Conservation (phyloP, 2,888 invertebrate species). For the Malachius bipustulatus region DNA sequence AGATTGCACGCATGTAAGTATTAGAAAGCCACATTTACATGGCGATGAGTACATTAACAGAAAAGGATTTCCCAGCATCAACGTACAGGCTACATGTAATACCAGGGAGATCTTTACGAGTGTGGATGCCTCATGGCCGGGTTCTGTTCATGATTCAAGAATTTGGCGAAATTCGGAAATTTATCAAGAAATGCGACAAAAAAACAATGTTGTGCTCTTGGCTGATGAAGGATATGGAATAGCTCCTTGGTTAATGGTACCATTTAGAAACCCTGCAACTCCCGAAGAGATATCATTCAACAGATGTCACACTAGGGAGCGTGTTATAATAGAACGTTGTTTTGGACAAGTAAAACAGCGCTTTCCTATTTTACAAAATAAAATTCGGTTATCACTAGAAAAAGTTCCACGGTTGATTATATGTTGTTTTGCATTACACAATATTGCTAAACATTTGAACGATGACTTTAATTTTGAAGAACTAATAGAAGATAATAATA, state of each 20-base stretch:
- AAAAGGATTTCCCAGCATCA: conserved; percentile 13
- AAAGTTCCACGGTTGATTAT: conserved; percentile 3
- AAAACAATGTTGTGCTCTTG: conserved; percentile 6
- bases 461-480: conserved; percentile 1
- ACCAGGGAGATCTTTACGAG: conserved; percentile 13
- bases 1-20: conserved; percentile 11
- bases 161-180: conserved; percentile 13
- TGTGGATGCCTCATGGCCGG: conserved; percentile 13
- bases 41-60: conserved; percentile 15
- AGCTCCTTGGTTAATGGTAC: conserved; percentile 8
- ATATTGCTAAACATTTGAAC: neutral
- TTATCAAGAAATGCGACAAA: conserved; percentile 1
- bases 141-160: conserved; percentile 14
- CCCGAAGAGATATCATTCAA: conserved; percentile 7
- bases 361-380: conserved; percentile 2
- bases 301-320: neutral
- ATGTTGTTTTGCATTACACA: neutral
- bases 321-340: conserved; percentile 6
- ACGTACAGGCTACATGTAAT: conserved; percentile 15
- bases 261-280: conserved; percentile 6
- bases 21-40: conserved; percentile 10
- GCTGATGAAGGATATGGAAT: conserved; percentile 8
- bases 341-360: conserved; percentile 3
- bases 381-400: neutral
- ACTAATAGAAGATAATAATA: neutral